Percentiles rank a stretch among this genome's conserved stretches.
These are phyloP conservation scores for Synergus umbraculus DNA, from an alignment of 2,888 invertebrate genomes.

Conservation along the genomic window DNA sequence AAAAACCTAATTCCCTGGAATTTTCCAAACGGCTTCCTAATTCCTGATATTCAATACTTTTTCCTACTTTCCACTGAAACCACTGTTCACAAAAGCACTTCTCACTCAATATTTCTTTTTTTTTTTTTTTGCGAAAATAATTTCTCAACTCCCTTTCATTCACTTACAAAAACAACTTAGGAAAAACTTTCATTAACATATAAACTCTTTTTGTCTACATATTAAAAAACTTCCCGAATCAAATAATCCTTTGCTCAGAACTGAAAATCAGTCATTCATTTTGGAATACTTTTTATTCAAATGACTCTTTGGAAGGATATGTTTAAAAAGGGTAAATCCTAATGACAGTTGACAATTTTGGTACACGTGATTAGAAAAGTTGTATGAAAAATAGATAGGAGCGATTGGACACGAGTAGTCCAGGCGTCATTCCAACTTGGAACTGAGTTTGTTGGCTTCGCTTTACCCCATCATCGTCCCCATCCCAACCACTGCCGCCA, in stretches of 20 bases:
- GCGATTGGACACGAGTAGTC: conserved; percentile 59
- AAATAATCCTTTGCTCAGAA: neutral
- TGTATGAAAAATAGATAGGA: conserved; percentile 1
- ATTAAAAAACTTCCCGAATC: neutral
- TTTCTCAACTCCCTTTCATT: neutral
- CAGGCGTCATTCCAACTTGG: conserved; percentile 70
- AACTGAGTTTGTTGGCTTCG: conserved; percentile 77
- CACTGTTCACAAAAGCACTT: neutral
- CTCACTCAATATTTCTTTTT: neutral
- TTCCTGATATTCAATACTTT: neutral
- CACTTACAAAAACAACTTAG: neutral
- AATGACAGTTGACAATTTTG: neutral
- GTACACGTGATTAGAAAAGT: conserved; percentile 21
- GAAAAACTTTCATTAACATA: neutral
- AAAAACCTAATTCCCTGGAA: conserved; percentile 22
- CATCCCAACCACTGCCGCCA: conserved; percentile 57
- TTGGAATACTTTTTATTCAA: neutral
- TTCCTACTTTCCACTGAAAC: neutral
- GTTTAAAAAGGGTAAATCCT: neutral
- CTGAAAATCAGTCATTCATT: neutral
- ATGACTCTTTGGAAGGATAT: neutral
- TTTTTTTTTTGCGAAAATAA: neutral
- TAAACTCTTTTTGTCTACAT: neutral
- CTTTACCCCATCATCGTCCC: conserved; percentile 60
- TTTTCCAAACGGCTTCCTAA: conserved; percentile 15